phyloP scores from a whole-genome alignment of 2,888 invertebrate genomes.

The Aleiodes testaceus region DNA sequence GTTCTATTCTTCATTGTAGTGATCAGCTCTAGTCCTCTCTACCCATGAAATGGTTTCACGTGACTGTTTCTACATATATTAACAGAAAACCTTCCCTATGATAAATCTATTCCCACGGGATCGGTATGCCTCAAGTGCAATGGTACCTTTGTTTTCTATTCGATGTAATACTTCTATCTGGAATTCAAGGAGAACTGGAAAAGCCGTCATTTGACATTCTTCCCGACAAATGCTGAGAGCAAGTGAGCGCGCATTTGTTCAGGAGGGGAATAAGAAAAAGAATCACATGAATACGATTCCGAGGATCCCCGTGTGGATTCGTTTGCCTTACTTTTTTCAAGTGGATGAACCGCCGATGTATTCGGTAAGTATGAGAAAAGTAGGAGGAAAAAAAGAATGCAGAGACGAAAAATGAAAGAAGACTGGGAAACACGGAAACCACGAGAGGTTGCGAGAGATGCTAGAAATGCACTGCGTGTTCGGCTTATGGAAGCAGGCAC shows the following conservation, averaged over 20 bases:
- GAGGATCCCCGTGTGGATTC: conserved; percentile 50
- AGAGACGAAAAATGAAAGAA: conserved; percentile 33
- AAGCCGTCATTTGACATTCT: conserved; percentile 41
- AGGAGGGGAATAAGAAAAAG: conserved; percentile 1
- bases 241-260: conserved; percentile 31
- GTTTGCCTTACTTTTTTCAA: conserved; percentile 48
- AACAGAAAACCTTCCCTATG: background rate
- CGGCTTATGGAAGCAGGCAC: conserved; percentile 58
- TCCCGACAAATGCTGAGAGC: conserved; percentile 30
- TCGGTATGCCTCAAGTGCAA: background rate
- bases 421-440: conserved; percentile 35
- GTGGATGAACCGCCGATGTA: conserved; percentile 53
- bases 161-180: conserved; percentile 31
- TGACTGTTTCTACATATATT: too few relatives aligned
- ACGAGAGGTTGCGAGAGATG: background rate
- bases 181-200: conserved; percentile 38
- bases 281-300: conserved; percentile 34
- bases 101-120: background rate
- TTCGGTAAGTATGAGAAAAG: conserved; percentile 38
- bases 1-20: too few relatives aligned
- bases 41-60: too few relatives aligned
- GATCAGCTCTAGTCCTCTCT: too few relatives aligned
- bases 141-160: conserved; percentile 4
- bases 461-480: conserved; percentile 56
- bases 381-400: conserved; percentile 14